Conservation (phyloP, 1,140 invertebrate species). For the Cotesia chilonis region DNA sequence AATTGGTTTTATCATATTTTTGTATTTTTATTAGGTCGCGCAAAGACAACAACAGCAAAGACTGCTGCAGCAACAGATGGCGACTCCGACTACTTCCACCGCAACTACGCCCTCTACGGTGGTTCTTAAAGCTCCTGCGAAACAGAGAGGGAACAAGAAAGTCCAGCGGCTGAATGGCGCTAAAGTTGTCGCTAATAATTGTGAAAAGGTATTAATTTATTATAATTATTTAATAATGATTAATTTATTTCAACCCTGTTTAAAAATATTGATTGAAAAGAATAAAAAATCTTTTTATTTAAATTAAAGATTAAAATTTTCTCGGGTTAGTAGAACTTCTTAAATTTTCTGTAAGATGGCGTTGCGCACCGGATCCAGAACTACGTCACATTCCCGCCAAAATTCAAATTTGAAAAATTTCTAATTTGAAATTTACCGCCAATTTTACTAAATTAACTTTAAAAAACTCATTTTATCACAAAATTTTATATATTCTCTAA, state of each 20-base stretch:
- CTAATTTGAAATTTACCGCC: no score
- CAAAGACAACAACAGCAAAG: conserved; percentile 71
- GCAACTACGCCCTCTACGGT: conserved; percentile 41
- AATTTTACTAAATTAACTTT: no score
- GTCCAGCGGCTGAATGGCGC: conserved; percentile 64
- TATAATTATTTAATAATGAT: not conserved
- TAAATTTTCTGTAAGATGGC: not conserved
- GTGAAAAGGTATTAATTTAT: conserved; percentile 56
- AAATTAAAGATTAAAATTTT: no score
- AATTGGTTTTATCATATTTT: conserved; percentile 13
- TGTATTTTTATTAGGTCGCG: conserved; percentile 63
- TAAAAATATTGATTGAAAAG: no score
- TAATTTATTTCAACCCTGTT: no score
- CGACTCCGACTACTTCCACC: conserved; percentile 54
- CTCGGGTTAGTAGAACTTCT: not conserved
- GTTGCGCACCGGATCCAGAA: not conserved
- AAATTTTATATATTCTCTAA: no score
- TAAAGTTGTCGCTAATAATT: conserved; percentile 63
- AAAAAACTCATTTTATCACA: no score
- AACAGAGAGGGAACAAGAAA: conserved; percentile 62
- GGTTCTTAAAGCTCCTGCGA: conserved; percentile 58
- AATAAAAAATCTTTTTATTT: no score
- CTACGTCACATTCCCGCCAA: no score
- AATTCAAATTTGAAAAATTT: no score
- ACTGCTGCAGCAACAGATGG: conserved; percentile 67